Conservation (phyloP, 2,113 vertebrate genomes). For the Hippocampus barbouri region DNA sequence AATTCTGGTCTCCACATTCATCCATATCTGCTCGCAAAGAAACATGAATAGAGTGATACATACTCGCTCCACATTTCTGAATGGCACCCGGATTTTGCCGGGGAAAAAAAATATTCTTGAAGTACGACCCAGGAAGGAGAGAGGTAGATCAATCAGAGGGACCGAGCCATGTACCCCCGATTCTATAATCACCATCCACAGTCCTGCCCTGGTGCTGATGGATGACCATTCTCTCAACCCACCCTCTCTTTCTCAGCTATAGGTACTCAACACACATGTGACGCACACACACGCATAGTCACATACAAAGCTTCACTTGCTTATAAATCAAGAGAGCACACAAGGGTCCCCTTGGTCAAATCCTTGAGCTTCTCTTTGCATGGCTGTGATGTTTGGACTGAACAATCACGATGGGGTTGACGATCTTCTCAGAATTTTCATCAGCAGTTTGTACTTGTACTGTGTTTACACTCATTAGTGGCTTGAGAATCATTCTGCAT, state of each 20-base stretch:
- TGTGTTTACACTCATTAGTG: slow-evolving; percentile 6
- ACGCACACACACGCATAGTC: background rate
- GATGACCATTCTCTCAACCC: slow-evolving; percentile 42
- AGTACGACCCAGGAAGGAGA: slow-evolving; percentile 52
- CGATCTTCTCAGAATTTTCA: slow-evolving; percentile 19
- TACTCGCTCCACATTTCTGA: slow-evolving; percentile 26
- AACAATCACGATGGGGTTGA: slow-evolving; percentile 25
- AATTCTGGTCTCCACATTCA: slow-evolving; percentile 11
- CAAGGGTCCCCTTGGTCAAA: slow-evolving; percentile 17
- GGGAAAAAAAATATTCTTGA: slow-evolving; percentile 51
- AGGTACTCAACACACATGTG: slow-evolving; percentile 4
- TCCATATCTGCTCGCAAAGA: slow-evolving; percentile 1
- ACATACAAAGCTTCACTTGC: background rate
- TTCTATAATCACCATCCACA: slow-evolving; percentile 51
- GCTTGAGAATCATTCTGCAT: slow-evolving; percentile 8
- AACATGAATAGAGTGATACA: slow-evolving; percentile 20
- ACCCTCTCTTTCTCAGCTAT: slow-evolving; percentile 28
- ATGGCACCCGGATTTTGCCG: slow-evolving; percentile 14
- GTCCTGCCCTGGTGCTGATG: slow-evolving; percentile 51
- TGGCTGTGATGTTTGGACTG: slow-evolving; percentile 42
- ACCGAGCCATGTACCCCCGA: slow-evolving; percentile 20
- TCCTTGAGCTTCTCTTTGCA: slow-evolving; percentile 30
- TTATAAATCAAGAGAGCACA: slow-evolving; percentile 25
- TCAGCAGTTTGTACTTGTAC: slow-evolving; percentile 4
- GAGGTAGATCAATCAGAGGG: slow-evolving; percentile 58